These are phyloP conservation scores for Lanius collurio DNA, from an alignment of 2,113 vertebrate species.

Conservation along the genomic window DNA sequence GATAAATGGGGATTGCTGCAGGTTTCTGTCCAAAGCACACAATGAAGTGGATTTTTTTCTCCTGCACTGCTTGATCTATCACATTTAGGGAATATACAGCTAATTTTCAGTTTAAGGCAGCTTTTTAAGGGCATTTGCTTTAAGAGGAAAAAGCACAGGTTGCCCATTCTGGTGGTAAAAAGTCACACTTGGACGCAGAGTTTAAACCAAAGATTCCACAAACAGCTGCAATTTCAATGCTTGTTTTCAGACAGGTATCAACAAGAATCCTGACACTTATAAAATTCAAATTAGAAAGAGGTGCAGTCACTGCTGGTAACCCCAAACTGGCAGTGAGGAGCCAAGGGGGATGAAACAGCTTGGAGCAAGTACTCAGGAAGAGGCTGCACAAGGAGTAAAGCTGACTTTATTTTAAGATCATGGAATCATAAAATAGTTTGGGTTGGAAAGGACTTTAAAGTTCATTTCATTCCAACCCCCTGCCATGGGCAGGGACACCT, in stretches of 20 bases:
- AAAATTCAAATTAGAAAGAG: background rate
- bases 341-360: background rate
- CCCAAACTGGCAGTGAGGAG: background rate
- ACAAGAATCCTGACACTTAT: background rate
- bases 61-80: background rate
- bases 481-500: background rate
- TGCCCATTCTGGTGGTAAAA: background rate
- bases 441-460: background rate
- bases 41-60: background rate
- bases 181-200: background rate
- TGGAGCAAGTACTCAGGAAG: background rate
- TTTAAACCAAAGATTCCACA: background rate
- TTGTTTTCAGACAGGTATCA: background rate
- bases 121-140: conserved; percentile 16
- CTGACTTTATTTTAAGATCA: background rate
- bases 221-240: background rate
- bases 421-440: background rate
- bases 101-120: background rate
- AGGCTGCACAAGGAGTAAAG: background rate
- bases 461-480: background rate
- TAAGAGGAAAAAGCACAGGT: background rate
- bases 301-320: background rate
- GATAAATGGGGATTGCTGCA: background rate
- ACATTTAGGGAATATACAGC: background rate
- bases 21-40: background rate